Base-by-base conservation (phyloP, 1,140 invertebrate genomes). In the Conus betulinus region DNA sequence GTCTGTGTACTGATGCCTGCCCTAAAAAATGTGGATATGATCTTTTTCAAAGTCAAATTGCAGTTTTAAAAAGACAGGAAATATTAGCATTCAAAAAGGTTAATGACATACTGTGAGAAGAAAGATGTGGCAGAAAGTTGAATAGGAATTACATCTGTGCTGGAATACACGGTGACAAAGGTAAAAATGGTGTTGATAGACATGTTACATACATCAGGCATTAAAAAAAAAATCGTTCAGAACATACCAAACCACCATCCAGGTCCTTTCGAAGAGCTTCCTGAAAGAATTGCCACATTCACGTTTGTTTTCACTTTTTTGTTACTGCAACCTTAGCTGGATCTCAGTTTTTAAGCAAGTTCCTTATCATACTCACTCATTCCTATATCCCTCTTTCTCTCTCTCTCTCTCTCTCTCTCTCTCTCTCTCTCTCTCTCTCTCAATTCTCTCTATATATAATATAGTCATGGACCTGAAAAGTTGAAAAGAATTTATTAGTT, bases 211-310 rank as follows among this genome's bases (percentile, higher is more conserved):
- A 20, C 11, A n/a, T 71, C 20, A 71, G 39, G 39, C 20, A 23
- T 23, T 17, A 20, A 6, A 17, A 71, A 17, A 17, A 20, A 71
- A 71, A 13, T 71, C 15, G 20, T 71, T 71, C 23, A 17, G 8
- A 79, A 84, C 82, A 84, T 84, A 84, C 82, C 82, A 84, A 63
- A 53, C 53, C 53, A 84, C 63, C 27, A 39, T 63, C 55, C 6
- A 84, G 82, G 13, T 84, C 55, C 53, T 84, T 84, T 67, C 57
- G 53, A 23, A 84, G 57, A 63, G 53, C 82, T 25, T 84, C 57
- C 82, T 84, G 82, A 84, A 84, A 84, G 3, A 81, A 52, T 0
- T 25, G 39, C 11, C 25, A 84, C 39, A 39, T 39, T 39, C 39
- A 39, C 39, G 39, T 39, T 39, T 39, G 39, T 39, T 39, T 39